Conservation (phyloP, 2,113 vertebrate genomes). For the Echinops telfairi region DNA sequence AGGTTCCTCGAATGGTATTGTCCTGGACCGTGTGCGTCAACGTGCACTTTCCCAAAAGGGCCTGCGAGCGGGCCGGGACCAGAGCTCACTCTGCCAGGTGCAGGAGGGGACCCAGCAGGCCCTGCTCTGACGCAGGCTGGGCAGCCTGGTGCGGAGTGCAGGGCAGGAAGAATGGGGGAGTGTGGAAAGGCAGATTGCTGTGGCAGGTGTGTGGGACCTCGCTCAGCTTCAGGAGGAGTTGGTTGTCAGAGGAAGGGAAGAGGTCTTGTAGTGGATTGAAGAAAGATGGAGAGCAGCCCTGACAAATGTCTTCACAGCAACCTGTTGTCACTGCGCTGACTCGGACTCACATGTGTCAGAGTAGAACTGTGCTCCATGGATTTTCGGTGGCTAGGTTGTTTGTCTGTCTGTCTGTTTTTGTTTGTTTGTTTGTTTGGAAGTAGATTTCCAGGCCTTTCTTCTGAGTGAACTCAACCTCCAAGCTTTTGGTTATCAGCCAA, state of each 20-base stretch:
- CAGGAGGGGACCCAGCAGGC: neutral
- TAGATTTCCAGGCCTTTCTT: neutral
- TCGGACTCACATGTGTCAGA: neutral
- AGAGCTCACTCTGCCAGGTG: neutral
- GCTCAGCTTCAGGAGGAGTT: neutral
- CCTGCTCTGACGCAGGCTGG: neutral
- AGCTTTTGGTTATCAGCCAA: neutral
- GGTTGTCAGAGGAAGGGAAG: neutral
- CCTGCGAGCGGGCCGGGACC: constrained; percentile 25
- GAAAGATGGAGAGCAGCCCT: neutral
- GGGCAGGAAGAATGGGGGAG: neutral
- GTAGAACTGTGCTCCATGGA: neutral
- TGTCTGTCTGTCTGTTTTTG: no score
- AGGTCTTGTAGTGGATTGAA: neutral
- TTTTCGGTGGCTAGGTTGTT: neutral
- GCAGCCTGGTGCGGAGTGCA: neutral
- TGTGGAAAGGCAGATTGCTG: neutral
- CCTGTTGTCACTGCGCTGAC: neutral
- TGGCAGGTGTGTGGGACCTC: neutral
- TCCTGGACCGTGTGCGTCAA: constrained; percentile 59
- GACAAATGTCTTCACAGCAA: neutral
- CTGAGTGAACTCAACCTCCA: neutral
- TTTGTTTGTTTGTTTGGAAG: neutral
- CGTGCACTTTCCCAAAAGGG: constrained; percentile 28
- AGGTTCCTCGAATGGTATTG: constrained; percentile 47